Evolutionary conservation across 2,797 vertebrate genomes (phyloP).

Genomic region (Antennarius maculatus): DNA sequence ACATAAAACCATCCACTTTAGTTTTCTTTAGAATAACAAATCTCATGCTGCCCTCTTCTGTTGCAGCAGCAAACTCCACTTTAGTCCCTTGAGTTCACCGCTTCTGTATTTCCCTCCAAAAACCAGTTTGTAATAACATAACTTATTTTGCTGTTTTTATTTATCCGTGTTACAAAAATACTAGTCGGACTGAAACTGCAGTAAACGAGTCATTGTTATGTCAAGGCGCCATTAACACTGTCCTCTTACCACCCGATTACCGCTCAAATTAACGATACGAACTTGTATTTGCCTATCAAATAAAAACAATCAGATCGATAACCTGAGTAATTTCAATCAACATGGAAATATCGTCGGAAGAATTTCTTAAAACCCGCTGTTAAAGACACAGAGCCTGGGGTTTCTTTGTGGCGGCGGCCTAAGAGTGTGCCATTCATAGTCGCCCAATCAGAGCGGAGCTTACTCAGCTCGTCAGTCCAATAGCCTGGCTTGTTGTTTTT

Average conservation of each 20-base stretch:
- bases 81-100: conserved; percentile 5
- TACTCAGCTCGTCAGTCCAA: conserved; percentile 48
- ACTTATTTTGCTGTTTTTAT: background rate
- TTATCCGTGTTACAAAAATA: background rate
- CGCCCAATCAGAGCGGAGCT: conserved; percentile 60
- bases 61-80: conserved; percentile 25
- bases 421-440: conserved; percentile 52
- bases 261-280: background rate
- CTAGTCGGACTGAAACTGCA: background rate
- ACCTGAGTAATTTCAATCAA: background rate
- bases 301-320: background rate
- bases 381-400: conserved; percentile 27
- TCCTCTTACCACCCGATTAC: background rate
- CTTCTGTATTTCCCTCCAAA: background rate
- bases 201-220: too few species aligned
- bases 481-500: conserved; percentile 27
- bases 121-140: too few species aligned
- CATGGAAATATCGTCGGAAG: background rate
- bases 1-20: background rate
- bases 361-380: conserved; percentile 10
- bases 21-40: conserved; percentile 19
- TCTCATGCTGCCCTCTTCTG: conserved; percentile 73
- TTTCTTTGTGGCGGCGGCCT: conserved; percentile 72
- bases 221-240: conserved; percentile 9
- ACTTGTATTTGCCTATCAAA: background rate